Evolutionary conservation across 2,113 vertebrate genomes (phyloP).

Genomic region (Bothrops jararaca): DNA sequence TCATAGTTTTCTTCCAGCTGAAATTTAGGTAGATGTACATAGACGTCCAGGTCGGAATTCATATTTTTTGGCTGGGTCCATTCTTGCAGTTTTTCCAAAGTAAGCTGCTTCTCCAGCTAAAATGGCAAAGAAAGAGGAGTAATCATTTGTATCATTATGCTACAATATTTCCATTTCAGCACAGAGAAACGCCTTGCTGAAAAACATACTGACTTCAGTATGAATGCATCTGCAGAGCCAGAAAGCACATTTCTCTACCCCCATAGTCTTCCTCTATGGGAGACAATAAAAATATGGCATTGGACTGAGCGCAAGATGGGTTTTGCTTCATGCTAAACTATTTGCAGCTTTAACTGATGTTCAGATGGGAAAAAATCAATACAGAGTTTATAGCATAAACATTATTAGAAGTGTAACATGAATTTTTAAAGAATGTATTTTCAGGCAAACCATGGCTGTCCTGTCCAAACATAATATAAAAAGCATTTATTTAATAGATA

Average conservation of each 20-base stretch:
- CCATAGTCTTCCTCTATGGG: not conserved
- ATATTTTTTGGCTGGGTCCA: conserved; percentile 81
- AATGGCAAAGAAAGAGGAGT: conserved; percentile 34
- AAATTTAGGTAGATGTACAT: conserved; percentile 82
- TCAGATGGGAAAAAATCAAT: not conserved
- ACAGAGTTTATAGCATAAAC: not conserved
- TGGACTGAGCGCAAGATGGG: not conserved
- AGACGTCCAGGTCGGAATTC: conserved; percentile 61
- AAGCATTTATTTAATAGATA: not conserved
- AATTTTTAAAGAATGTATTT: not conserved
- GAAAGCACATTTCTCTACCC: not conserved
- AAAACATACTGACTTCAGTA: not conserved
- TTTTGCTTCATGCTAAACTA: not conserved
- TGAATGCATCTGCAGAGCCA: not conserved
- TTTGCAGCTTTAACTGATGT: not conserved
- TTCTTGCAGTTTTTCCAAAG: conserved; percentile 75
- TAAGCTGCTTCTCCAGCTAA: conserved; percentile 84
- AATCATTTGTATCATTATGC: not conserved
- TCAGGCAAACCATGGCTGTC: not conserved
- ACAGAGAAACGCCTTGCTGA: not conserved
- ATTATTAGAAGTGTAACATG: not conserved
- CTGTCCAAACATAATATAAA: not conserved
- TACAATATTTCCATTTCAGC: not conserved
- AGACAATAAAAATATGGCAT: not conserved
- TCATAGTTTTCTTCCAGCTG: conserved; percentile 83